Evolutionary conservation across 2,888 invertebrate species (phyloP).

Genomic region (Rotaria sp.): DNA sequence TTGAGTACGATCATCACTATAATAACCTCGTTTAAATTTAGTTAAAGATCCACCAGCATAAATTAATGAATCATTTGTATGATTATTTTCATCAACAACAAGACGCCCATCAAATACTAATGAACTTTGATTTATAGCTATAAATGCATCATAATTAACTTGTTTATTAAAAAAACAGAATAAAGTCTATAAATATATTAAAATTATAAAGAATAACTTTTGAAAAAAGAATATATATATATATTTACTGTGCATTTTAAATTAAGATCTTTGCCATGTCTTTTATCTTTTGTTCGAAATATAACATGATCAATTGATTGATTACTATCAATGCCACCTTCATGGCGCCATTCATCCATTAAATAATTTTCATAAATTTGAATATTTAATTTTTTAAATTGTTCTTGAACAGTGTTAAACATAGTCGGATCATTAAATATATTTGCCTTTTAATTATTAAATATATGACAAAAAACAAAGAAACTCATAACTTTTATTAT

Average conservation of each 20-base stretch:
- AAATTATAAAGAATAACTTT: neutral
- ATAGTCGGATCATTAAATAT: conserved; percentile 35
- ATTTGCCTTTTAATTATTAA: neutral
- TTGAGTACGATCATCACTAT: conserved; percentile 54
- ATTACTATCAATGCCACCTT: neutral
- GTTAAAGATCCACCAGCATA: conserved; percentile 54
- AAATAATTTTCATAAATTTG: conserved; percentile 35
- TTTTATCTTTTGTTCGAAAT: neutral
- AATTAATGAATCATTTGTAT: conserved; percentile 55
- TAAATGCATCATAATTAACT: conserved; percentile 51
- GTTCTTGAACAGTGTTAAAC: neutral
- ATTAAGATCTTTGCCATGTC: neutral
- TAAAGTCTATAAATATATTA: conserved; percentile 47
- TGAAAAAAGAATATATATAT: too few species aligned
- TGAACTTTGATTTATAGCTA: conserved; percentile 54
- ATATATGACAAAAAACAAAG: too few species aligned
- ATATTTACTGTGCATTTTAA: neutral
- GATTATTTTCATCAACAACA: conserved; percentile 55
- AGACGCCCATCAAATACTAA: conserved; percentile 55
- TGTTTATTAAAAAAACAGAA: conserved; percentile 49
- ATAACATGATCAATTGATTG: neutral
- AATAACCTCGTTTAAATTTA: conserved; percentile 54
- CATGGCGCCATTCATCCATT: conserved; percentile 31
- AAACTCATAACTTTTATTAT: neutral
- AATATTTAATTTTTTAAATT: conserved; percentile 13